phyloP scores from a whole-genome alignment of 2,888 invertebrate species.

The Malthinus seriepunctatus region DNA sequence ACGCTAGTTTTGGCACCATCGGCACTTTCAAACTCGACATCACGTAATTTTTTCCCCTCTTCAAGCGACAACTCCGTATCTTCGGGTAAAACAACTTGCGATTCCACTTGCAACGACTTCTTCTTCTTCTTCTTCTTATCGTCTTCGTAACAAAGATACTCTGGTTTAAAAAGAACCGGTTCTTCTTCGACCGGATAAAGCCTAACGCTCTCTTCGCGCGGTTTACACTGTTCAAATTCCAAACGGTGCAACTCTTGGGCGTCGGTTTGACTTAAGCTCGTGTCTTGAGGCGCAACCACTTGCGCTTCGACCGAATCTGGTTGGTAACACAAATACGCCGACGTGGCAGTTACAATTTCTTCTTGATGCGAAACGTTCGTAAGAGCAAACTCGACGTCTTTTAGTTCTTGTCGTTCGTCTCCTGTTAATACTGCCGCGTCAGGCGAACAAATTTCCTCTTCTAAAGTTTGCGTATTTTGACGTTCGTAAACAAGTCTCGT shows the following conservation, averaged over 20 bases:
- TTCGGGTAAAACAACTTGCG: background rate
- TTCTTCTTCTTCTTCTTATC: constrained; percentile 21
- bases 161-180: constrained; percentile 36
- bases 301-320: constrained; percentile 31
- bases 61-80: background rate
- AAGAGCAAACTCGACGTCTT: constrained; percentile 32
- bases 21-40: background rate
- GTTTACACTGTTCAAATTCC: constrained; percentile 35
- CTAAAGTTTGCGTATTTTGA: constrained; percentile 26
- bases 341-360: constrained; percentile 38
- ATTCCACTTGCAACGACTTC: background rate
- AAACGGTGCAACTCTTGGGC: constrained; percentile 20
- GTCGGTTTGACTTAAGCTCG: constrained; percentile 22
- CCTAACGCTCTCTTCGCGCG: constrained; percentile 33
- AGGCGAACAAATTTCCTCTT: constrained; percentile 25
- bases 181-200: constrained; percentile 3
- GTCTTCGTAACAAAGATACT: constrained; percentile 46
- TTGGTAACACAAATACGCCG: constrained; percentile 47
- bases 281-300: constrained; percentile 23
- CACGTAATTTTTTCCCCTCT: background rate
- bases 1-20: background rate
- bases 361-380: constrained; percentile 35
- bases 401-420: constrained; percentile 25
- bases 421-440: constrained; percentile 15
- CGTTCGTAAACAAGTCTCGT: constrained; percentile 44